Evolutionary conservation across 2,797 vertebrate genomes (phyloP), one percentile per base, ranked within the genome.

Genomic region (Monodelphis domestica): DNA sequence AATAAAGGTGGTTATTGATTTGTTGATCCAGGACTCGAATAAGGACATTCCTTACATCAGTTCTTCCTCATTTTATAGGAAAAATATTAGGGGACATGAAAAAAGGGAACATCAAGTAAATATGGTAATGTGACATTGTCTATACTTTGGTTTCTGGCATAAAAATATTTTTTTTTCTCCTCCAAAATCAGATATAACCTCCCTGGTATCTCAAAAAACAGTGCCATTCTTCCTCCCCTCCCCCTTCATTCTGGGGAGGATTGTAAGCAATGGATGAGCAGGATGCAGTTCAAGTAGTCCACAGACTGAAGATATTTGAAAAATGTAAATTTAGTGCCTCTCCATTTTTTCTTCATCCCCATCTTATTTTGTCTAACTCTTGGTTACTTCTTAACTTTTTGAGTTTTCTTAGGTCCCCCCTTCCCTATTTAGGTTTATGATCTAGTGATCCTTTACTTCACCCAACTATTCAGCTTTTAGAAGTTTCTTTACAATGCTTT

Each of bases 401-500:
- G 30, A 59, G 57, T 59, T 94, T 92, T 14, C 11, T 53, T 93
- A 38, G 52, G 33, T 63, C 30, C 51, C 89, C 63, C 33, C 26
- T 90, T 92, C 11, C 9, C 30, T 53, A 45, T 53, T 87, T 53
- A 52, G 33, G 33, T 70, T n/a, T 70, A 17, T 38, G 6, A 38
- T n/a, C 5, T 15, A 17, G 21, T 38, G 63, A 38, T 70, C 6
- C 15, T 70, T 38, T 70, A 14, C 30, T 52, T 88, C 11, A 88
- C 12, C 70, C 3, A 17, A 54, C 78, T 63, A 24, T 15, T 56
- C 57, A 24, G 88, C 0, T 3, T 59, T 33, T 45, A 21, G 84
- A 57, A 24, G 93, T 95, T 94, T 84, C 38, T 88, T 91, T 38
- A 90, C 91, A 33, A n/a, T 90, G 2, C 78, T 94, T 95, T 89